Evolutionary conservation across 2,797 vertebrate species (phyloP), one percentile per base, ranked within the genome.

Genomic region (Astyanax mexicanus): DNA sequence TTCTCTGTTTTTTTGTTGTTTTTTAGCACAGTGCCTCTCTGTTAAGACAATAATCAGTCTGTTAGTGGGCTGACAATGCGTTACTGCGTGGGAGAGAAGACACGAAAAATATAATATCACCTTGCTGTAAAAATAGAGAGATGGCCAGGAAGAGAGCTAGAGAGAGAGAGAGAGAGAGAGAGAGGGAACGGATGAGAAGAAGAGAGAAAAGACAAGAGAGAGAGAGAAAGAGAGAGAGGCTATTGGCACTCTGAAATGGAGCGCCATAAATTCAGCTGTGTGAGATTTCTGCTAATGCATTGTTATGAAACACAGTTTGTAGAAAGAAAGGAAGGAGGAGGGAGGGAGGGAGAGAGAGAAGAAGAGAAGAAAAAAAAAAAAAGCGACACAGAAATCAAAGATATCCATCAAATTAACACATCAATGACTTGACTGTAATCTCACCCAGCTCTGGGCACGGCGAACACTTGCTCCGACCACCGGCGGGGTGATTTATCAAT

Each of bases 371-470:
- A 12, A 74, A 65, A 71, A 84, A 82, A 88, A 83, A 84, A 82
- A 88, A 83, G 82, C 61, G 69, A 84, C 85, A 88, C 83, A 89
- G 86, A 87, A 89, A 86, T 85, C 88, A 93, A 87, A 94, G 94
- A 94, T 94, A 98, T 99, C 96, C 95, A 98, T 98, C 96, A 98
- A 96, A 98, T 98, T 97, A 98, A 98, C 96, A 97, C 95, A 94
- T 95, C 93, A 95, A 93, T 94, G 94, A 94, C 94, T 93, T 95
- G 95, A 95, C 94, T 95, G 95, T 95, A 95, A 96, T 95, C 94
- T 95, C 94, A 89, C 55, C 91, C 92, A 92, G 93, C 92, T 94
- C 93, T 84, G 55, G 74, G 90, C 90, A 93, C 91, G 91, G 91
- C 91, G 89, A 95, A 86, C 90, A 87, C 86, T 78, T 82, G 80